Base-by-base conservation (phyloP, 2,888 invertebrate genomes). In the Patella pellucida region DNA sequence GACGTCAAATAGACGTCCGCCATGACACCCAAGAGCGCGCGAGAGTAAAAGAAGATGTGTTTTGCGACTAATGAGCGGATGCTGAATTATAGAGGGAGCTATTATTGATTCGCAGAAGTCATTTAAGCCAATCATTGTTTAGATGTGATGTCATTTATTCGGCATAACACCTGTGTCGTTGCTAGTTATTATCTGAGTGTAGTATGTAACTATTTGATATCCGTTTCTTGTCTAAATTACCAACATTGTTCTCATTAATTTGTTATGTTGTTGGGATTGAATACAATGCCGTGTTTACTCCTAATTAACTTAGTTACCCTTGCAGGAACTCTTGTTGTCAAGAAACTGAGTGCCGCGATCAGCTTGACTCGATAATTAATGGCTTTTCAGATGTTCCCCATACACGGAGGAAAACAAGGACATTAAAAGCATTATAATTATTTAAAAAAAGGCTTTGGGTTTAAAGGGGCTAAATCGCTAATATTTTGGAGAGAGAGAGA, bases 61-160 rank as follows among this genome's bases (percentile, higher is more conserved):
- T 62, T 62, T 62, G 62, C 62, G 9, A 19, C 62, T 62, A 62
- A 62, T 62, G 62, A 62, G 62, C 62, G 62, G 62, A 62, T 23
- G 23, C 23, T 19, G 62, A 62, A 62, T 62, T 9, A 62, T 19
- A 62, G 19, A 62, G 62, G 62, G 62, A 23, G 23, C 19, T 62
- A 62, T 19, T 62, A 62, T 62, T 62, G 62, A 62, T 62, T 23
- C 23, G 62, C 23, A 62, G 19, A 23, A 23, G 62, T 19, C 23
- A 62, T 62, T 41, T 41, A 41, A 41, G 41, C 41, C 62, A 62
- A 62, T 62, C 62, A 62, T 23, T 62, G 62, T 62, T 62, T 11
- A 62, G 62, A 62, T 62, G 23, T 62, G 62, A 11, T 62, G 23
- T 62, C 19, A 62, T 62, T 62, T 62, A 19, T 62, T 23, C 23